phyloP scores from a whole-genome alignment of 1,140 invertebrate species.

The Neelides sp. region DNA sequence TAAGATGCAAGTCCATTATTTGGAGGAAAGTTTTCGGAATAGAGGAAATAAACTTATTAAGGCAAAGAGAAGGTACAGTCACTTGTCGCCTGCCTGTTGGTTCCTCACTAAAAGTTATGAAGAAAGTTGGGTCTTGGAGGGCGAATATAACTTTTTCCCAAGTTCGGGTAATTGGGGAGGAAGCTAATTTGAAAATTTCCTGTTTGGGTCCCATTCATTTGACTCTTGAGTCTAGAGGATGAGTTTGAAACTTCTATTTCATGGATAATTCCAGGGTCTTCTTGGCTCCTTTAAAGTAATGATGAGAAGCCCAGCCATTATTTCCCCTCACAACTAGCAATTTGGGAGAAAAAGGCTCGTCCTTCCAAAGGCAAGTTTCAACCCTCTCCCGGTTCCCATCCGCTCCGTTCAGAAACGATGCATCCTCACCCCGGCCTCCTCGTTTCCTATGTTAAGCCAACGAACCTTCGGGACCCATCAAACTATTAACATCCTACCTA shows the following conservation, averaged over 20 bases:
- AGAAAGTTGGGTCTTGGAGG: too few relatives aligned
- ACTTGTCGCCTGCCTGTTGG: not conserved
- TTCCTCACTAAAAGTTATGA: not conserved
- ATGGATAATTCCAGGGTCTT: slow-evolving; percentile 21
- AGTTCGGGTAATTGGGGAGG: slow-evolving; percentile 21
- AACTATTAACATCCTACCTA: slow-evolving; percentile 7
- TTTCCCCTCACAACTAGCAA: slow-evolving; percentile 19
- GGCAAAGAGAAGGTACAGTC: not conserved
- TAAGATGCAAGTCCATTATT: too few relatives aligned
- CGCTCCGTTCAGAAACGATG: not conserved
- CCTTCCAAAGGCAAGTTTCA: not conserved
- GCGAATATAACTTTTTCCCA: too few relatives aligned
- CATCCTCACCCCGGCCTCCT: not conserved
- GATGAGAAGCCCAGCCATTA: slow-evolving; percentile 22
- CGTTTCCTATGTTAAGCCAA: not conserved
- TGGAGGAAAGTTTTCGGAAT: not conserved
- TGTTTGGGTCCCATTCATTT: slow-evolving; percentile 21
- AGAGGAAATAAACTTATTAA: not conserved
- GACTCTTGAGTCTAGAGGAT: slow-evolving; percentile 7
- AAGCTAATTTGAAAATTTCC: slow-evolving; percentile 30
- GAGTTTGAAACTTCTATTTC: slow-evolving; percentile 20
- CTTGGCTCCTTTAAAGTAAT: slow-evolving; percentile 15
- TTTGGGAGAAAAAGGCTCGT: slow-evolving; percentile 18
- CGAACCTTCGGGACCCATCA: slow-evolving; percentile 5
- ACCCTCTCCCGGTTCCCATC: not conserved